These are phyloP conservation scores for Acrocephalus scirpaceus DNA, from an alignment of 2,797 vertebrate genomes.

Conservation along the genomic window DNA sequence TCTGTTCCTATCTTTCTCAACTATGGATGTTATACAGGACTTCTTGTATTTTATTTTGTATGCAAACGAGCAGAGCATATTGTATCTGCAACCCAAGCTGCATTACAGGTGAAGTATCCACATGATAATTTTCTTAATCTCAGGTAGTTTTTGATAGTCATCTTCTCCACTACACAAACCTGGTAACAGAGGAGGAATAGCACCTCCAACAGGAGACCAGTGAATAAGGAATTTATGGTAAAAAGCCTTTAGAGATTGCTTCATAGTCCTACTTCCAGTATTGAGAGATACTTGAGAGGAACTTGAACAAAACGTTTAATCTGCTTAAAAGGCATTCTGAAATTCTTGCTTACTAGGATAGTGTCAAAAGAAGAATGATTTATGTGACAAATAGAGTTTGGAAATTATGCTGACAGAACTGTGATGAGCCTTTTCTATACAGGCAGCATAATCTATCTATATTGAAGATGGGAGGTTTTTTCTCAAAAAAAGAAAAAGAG, in stretches of 20 bases:
- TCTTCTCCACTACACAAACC: not conserved
- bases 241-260: not conserved
- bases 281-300: not conserved
- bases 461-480: not conserved
- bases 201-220: not conserved
- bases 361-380: not conserved
- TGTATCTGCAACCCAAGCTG: not conserved
- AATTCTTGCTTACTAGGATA: not conserved
- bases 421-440: not conserved
- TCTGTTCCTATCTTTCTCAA: not conserved
- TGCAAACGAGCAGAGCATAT: not conserved
- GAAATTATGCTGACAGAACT: not conserved
- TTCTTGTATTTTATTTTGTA: not conserved
- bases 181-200: not conserved
- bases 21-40: not conserved
- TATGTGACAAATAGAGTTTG: not conserved
- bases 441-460: not conserved
- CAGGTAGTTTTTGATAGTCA: not conserved
- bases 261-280: not conserved
- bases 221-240: not conserved
- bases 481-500: not conserved
- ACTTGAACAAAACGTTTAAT: not conserved
- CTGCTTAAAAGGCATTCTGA: not conserved
- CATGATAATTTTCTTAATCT: not conserved
- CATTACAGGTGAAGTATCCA: not conserved